Evolutionary conservation across 2,888 invertebrate species (phyloP), one percentile per base, ranked within the genome.

Genomic region (Lordiphosa andalusiaca): DNA sequence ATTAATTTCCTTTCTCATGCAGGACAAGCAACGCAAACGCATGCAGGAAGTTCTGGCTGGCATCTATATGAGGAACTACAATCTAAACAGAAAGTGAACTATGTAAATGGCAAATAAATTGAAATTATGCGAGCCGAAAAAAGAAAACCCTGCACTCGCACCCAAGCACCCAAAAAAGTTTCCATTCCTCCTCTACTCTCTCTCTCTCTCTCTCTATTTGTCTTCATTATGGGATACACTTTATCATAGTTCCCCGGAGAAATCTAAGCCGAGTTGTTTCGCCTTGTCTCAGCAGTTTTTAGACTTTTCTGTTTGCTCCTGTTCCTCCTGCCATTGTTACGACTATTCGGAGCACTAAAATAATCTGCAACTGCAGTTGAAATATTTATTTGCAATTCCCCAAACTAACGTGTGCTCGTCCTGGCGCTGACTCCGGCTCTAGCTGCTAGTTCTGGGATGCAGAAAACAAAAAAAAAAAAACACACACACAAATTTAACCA

Each of bases 321-420:
- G 61, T 39, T 49, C 23, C 53, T 37, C 25, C 30, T 38, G 35
- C 51, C 44, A 57, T 65, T 67, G 71, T 72, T 62, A 55, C 69
- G 61, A 68, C 60, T 74, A 63, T 41, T 58, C 19, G 40, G 48
- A 58, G 67, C 61, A 63, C 66, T 72, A 70, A 78, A 81, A 84
- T 83, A 81, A 78, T 84, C 83, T 78, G 81, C 78, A 83, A 83
- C 83, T 84, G 73, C 78, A 85, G 78, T 73, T 85, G 81, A 83
- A 85, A 85, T 83, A 85, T 85, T 81, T 85, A 84, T 85, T 85
- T 85, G 74, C 78, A 84, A 84, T 78, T 85, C 85, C 84, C 85
- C 71, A 76, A 85, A 81, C 84, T 69, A 69, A 70, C 69, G 74
- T 76, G 65, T 67, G 64, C 21, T 47, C 47, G 40, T 13, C 52